A percentile compares a stretch with the other conserved stretches of the same genome.
Evolutionary conservation across 2,888 invertebrate genomes (phyloP).

Genomic region (Pristionchus exspectatus): DNA sequence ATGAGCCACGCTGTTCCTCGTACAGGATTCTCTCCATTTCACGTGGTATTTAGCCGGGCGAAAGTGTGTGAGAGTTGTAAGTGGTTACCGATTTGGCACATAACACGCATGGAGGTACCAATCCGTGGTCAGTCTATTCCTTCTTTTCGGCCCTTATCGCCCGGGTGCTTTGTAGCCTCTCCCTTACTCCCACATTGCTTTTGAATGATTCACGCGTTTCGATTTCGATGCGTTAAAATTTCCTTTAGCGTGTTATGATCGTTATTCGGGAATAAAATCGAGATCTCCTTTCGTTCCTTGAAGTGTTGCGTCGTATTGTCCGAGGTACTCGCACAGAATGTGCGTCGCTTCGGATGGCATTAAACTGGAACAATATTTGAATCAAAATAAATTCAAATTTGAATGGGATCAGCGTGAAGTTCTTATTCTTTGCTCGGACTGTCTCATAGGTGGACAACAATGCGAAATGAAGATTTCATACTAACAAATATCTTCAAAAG

Average conservation of each 20-base stretch:
- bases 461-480: no score
- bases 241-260: no score
- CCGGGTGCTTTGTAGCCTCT: neutral
- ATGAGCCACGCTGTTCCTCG: neutral
- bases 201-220: no score
- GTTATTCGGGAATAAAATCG: neutral
- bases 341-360: constrained; percentile 68
- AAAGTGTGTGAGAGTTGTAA: no score
- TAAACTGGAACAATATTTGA: constrained; percentile 61
- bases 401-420: neutral
- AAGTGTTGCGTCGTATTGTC: constrained; percentile 71
- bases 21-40: neutral
- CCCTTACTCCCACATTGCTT: neutral
- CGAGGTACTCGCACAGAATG: constrained; percentile 65
- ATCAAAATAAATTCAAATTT: neutral
- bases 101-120: no score
- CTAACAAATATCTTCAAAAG: no score
- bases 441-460: no score
- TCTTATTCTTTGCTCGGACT: neutral
- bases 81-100: no score
- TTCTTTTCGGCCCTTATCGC: neutral
- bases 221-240: no score
- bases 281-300: constrained; percentile 58
- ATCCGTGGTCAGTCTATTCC: no score
- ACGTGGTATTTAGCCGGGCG: no score